phyloP scores from a whole-genome alignment of 2,797 vertebrate genomes.

The Rhinoraja longicauda region DNA sequence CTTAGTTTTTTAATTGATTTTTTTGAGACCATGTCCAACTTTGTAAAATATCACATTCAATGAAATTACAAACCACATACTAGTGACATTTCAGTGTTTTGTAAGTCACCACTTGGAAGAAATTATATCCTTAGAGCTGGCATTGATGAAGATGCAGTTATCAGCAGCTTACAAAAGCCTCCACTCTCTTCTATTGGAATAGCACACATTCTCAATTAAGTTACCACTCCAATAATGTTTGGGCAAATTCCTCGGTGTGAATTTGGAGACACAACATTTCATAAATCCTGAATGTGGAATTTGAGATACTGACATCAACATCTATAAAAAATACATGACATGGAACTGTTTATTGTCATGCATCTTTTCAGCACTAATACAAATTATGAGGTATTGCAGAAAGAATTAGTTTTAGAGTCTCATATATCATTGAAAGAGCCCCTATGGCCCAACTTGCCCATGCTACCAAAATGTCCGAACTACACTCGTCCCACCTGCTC shows the following conservation, averaged over 20 bases:
- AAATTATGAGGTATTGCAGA: not conserved
- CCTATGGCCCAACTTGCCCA: too few species aligned
- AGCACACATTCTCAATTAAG: not conserved
- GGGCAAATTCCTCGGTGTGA: not conserved
- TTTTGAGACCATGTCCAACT: not conserved
- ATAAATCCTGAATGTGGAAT: not conserved
- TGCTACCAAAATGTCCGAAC: too few species aligned
- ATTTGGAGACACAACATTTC: not conserved
- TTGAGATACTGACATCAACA: not conserved
- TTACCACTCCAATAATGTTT: not conserved
- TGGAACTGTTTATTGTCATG: not conserved
- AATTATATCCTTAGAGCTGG: not conserved
- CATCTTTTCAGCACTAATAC: not conserved
- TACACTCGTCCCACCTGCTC: too few species aligned
- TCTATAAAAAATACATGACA: not conserved
- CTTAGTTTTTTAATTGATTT: not conserved
- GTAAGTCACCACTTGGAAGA: not conserved
- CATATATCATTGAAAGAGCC: too few species aligned
- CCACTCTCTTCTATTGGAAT: not conserved
- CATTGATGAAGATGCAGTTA: not conserved
- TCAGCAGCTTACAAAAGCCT: not conserved
- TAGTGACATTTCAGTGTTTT: not conserved
- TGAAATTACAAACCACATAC: not conserved
- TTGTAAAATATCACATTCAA: slow-evolving; percentile 2
- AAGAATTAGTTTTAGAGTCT: not conserved